Evolutionary conservation across 2,888 invertebrate genomes (phyloP).

Genomic region (Embidobia sp.): DNA sequence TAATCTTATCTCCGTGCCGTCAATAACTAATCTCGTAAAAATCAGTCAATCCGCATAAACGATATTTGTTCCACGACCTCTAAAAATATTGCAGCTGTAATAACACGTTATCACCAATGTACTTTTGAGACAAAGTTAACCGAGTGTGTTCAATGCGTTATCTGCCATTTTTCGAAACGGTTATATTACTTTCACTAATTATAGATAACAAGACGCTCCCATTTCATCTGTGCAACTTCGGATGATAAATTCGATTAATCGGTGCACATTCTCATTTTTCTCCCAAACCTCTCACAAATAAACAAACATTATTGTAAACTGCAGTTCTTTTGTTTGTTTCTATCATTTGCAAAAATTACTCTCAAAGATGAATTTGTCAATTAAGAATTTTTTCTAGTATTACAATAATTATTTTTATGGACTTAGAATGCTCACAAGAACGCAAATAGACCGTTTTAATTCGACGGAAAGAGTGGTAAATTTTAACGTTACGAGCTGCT

Average conservation of each 20-base stretch:
- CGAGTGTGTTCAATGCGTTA: constrained; percentile 27
- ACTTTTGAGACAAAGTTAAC: constrained; percentile 10
- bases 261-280: no score
- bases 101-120: constrained; percentile 14
- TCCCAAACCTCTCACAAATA: no score
- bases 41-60: constrained; percentile 34
- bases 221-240: constrained; percentile 17
- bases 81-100: constrained; percentile 15
- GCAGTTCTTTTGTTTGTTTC: no score
- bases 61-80: constrained; percentile 25
- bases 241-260: constrained; percentile 1
- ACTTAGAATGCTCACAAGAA: no score
- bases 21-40: constrained; percentile 32
- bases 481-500: no score
- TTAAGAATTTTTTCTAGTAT: no score
- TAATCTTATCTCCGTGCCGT: constrained; percentile 53
- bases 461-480: no score
- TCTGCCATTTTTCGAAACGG: constrained; percentile 22
- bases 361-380: no score
- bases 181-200: constrained; percentile 51
- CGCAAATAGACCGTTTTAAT: no score
- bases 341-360: no score
- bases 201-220: constrained; percentile 25
- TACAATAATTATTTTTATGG: no score
- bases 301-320: no score